Base-by-base conservation (phyloP, 2,888 invertebrate genomes). In the Stramonita haemastoma region DNA sequence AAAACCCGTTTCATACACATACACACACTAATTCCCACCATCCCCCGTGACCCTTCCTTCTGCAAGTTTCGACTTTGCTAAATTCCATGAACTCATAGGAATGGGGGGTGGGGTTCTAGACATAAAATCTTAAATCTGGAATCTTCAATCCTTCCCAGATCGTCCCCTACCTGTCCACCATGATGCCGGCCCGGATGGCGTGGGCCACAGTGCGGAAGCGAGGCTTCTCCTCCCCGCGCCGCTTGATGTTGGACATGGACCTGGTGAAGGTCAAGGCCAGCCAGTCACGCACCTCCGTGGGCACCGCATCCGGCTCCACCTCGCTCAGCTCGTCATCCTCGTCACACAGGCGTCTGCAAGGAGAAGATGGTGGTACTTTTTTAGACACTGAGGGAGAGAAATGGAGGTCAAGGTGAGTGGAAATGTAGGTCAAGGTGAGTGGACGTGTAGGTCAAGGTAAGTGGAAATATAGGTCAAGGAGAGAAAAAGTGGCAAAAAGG, bases 241-340 rank as follows among this genome's bases (percentile, higher is more conserved):
- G 92, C 91, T 95, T 95, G 91, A 95, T 94, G 92, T 95, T 95
- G 92, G 94, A 95, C 95, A 95, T 95, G 46, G 96, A 95, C 92
- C 98, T 97, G 73, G 99, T 99, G 96, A 99, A 99, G 85, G 99
- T 99, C 91, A 98, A 98, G 90, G 99, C 98, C 96, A 99, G 96
- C 99, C 99, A 99, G 96, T 99, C 99, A 93, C 99, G 97, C 83
- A 99, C 99, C 96, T 99, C 99, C 91, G 98, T 98, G 79, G 99
- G 99, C 87, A 99, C 99, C 22, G 98, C 98, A 96, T 99, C 99
- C 89, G 99, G 98, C 95, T 99, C 98, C 89, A 99, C 99, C 96
- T 99, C 99, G 84, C 98, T 98, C 93, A 99, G 96, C 96, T 99
- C 99, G 96, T 99, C 99, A 96, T 99, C 99, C 96, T 99, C 99